Percentiles rank a stretch among this genome's conserved stretches.
Conservation (phyloP, 2,113 vertebrate species). For the Pachycephala philippinensis region DNA sequence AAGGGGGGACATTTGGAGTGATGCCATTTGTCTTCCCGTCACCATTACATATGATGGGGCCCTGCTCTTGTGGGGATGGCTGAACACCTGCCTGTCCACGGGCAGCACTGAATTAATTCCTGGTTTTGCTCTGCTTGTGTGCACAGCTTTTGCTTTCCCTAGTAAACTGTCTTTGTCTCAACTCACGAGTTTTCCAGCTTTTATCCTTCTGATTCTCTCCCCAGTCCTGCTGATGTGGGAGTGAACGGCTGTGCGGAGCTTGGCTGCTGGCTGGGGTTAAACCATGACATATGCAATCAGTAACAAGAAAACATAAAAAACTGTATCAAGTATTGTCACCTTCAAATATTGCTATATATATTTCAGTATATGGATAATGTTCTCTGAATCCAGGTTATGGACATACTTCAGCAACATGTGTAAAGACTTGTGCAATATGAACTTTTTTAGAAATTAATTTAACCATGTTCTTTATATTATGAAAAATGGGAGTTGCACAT, state of each 20-base stretch:
- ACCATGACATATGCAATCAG: background rate
- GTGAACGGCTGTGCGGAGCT: fast-evolving
- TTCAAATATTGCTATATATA: background rate
- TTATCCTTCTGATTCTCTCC: fast-evolving
- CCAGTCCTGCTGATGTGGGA: background rate
- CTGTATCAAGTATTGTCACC: background rate
- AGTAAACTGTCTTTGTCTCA: background rate
- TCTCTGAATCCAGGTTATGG: background rate
- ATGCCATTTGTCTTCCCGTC: background rate
- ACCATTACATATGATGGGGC: fast-evolving
- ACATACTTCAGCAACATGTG: background rate
- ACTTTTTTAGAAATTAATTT: background rate
- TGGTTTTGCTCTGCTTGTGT: background rate
- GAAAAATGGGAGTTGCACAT: background rate
- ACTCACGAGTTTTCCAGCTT: fast-evolving
- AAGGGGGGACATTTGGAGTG: background rate
- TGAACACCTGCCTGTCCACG: background rate
- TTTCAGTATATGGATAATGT: background rate
- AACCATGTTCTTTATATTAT: background rate
- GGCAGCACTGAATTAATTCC: background rate
- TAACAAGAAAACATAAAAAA: background rate
- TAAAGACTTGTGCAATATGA: background rate
- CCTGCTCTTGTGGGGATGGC: background rate
- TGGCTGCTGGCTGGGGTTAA: background rate
- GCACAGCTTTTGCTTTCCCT: background rate